These are phyloP conservation scores for Laspeyria flexula DNA, from an alignment of 2,888 invertebrate genomes.

Conservation along the genomic window DNA sequence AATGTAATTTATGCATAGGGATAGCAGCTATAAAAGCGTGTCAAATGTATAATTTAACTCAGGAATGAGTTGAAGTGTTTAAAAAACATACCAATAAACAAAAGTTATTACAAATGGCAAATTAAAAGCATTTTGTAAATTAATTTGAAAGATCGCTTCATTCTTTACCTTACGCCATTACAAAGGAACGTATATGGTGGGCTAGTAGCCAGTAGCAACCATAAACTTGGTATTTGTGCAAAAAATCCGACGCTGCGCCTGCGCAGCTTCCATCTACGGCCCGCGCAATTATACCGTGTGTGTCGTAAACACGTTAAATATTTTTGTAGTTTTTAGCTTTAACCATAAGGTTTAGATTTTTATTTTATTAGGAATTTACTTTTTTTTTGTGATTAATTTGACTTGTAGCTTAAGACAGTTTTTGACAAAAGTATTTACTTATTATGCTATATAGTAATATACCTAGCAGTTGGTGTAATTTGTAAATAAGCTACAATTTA, in stretches of 20 bases:
- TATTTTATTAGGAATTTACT: background rate
- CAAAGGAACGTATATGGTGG: slow-evolving; percentile 16
- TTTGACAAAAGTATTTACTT: too few relatives aligned
- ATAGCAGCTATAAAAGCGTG: too few relatives aligned
- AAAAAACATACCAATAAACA: too few relatives aligned
- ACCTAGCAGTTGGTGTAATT: too few relatives aligned
- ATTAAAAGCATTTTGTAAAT: too few relatives aligned
- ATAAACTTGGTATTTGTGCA: slow-evolving; percentile 46
- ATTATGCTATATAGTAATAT: too few relatives aligned
- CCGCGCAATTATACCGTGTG: slow-evolving; percentile 39
- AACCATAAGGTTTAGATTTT: background rate
- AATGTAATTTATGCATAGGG: too few relatives aligned
- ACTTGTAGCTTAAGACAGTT: too few relatives aligned
- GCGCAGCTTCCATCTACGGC: slow-evolving; percentile 44
- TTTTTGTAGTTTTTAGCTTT: slow-evolving; percentile 20
- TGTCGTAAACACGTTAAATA: slow-evolving; percentile 30
- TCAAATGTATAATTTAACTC: too few relatives aligned
- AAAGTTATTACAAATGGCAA: too few relatives aligned
- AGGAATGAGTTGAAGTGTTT: too few relatives aligned
- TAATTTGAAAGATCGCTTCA: background rate
- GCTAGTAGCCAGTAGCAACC: slow-evolving; percentile 33
- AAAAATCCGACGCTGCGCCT: slow-evolving; percentile 43
- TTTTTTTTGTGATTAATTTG: background rate
- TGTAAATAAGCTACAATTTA: too few relatives aligned
- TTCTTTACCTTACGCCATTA: slow-evolving; percentile 7